Base-by-base conservation (phyloP, 2,888 invertebrate species). In the Hipparchia sbordonii region DNA sequence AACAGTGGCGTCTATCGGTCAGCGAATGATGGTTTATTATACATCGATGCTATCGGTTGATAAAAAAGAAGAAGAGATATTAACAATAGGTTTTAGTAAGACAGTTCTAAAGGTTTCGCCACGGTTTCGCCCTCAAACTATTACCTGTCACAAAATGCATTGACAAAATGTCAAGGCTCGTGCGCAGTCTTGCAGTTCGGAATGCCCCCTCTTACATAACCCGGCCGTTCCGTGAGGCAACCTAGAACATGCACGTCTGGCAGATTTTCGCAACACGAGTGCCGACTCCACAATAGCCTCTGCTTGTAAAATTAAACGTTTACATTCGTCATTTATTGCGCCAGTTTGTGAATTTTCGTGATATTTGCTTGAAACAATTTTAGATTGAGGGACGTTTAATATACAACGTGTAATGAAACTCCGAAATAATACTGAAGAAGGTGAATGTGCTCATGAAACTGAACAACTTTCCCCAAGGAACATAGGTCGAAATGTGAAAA, bases 151-250 rank as follows among this genome's bases (percentile, higher is more conserved):
- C 33, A 52, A 65, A 65, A 51, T 52, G 65, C 65, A 65, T 1
- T 7, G 52, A 33, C 65, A 65, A 52, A 65, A 65, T 65, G 52
- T 52, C 65, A 65, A 65, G 65, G 33, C 52, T 65, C 7, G 12
- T 23, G 65, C 12, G 51, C 52, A 65, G 65, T 52, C 6, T 65
- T 65, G 52, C 65, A 51, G 52, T 65, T 2, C 2, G 4, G 45
- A 6, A 62, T 54, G 72, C 12, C 2, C 12, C 52, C 7, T 39
- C 54, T 76, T 76, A 76, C 74, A 76, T 76, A 76, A 76, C 68
- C 39, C n/a, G 13, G n/a, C 9, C 60, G 10, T 13, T 69, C 45
- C 51, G 61, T 74, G 71, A 72, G 65, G 72, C 71, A 71, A 75
- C 73, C 54, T 23, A 63, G n/a, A 54, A 57, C 61, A 72, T 65